Conservation (phyloP, 2,797 vertebrate species). For the Gymnocypris eckloni region DNA sequence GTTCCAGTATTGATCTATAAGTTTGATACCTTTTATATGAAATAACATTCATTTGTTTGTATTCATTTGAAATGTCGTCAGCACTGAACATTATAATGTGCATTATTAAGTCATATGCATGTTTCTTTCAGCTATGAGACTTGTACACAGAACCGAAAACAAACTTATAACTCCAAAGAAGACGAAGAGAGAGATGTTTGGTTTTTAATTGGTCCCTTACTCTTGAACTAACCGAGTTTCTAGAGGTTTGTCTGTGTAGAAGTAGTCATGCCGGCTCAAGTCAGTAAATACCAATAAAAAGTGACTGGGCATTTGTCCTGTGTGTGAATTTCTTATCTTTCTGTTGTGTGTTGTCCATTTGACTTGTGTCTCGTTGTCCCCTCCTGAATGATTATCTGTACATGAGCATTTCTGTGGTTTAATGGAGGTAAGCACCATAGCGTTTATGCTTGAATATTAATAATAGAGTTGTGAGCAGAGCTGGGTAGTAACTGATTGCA, state of each 20-base stretch:
- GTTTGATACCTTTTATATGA: slow-evolving; percentile 94
- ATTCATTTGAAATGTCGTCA: slow-evolving; percentile 98
- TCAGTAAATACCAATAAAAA: slow-evolving; percentile 90
- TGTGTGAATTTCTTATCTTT: neutral
- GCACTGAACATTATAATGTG: slow-evolving; percentile 97
- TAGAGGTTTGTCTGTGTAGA: slow-evolving; percentile 88
- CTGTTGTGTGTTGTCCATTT: neutral
- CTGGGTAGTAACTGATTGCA: too few species aligned
- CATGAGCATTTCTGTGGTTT: neutral
- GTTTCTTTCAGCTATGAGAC: slow-evolving; percentile 87
- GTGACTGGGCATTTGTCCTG: slow-evolving; percentile 44
- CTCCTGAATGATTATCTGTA: neutral
- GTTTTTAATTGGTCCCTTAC: slow-evolving; percentile 71
- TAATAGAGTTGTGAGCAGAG: neutral
- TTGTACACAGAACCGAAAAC: slow-evolving; percentile 90
- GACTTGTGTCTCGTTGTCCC: neutral
- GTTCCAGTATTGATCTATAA: slow-evolving; percentile 93
- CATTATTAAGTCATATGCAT: slow-evolving; percentile 95
- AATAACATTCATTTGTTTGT: slow-evolving; percentile 91
- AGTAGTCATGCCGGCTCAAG: slow-evolving; percentile 88
- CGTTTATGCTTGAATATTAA: neutral
- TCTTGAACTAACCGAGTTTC: slow-evolving; percentile 78
- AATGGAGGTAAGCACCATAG: neutral
- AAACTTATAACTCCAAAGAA: slow-evolving; percentile 70
- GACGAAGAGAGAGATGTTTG: slow-evolving; percentile 56